Evolutionary conservation across 2,888 invertebrate genomes (phyloP), one percentile per base, ranked within the genome.

Genomic region (Mylabris sibirica): DNA sequence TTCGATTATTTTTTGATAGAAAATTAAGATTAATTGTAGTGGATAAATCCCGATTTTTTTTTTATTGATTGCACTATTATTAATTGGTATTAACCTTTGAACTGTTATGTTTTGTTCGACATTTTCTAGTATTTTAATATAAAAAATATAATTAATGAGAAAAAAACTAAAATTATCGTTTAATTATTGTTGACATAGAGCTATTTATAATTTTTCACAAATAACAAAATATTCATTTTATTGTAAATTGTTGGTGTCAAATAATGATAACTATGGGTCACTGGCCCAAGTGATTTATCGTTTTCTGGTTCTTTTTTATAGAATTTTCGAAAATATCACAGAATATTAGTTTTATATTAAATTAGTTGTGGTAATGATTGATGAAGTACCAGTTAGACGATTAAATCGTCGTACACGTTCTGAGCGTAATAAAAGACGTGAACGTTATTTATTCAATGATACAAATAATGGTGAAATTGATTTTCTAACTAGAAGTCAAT

Each of bases 351-450:
- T 69, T 65, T 20, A 65, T 63, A n/a, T 63, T 63, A 35, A 60
- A 44, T 66, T 65, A 30, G 59, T 53, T 67, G 22, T 66, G 60
- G 67, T 74, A 64, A 81, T 81, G 81, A 79, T 81, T 66, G 80
- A 80, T 74, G 81, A 81, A 61, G 74, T 75, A 63, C 74, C 75
- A 64, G 76, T 71, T n/a, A 75, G 75, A 66, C 76, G 75, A 41
- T 72, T 77, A 26, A 83, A 77, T 69, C 75, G 82, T 65, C 77
- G 81, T 75, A 82, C 81, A 53, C 80, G 84, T 59, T 74, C 78
- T 66, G 82, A 84, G 74, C 77, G 83, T 61, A 83, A 80, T 17
- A 83, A 81, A 75, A 75, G 83, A 68, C 78, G 84, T 60, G 80
- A 83, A 73, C 72, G 81, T 66, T 83, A 82, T 75, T 74, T 81